Conservation (phyloP, 2,888 invertebrate species). For the Bombylius major region DNA sequence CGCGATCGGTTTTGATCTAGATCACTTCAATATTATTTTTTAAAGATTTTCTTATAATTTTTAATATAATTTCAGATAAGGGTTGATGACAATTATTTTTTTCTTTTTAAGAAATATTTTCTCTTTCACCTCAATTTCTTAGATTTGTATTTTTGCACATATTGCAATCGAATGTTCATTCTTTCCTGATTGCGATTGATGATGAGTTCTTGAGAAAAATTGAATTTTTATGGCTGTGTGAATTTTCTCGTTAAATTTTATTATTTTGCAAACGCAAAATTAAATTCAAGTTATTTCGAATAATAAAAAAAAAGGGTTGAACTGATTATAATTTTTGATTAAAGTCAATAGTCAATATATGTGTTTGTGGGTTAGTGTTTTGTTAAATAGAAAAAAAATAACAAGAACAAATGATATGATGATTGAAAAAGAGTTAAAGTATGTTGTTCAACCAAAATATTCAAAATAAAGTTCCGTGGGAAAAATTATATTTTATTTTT, state of each 20-base stretch:
- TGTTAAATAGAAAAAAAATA: too few relatives aligned
- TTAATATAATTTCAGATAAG: background rate
- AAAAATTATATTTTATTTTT: too few relatives aligned
- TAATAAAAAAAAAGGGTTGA: background rate
- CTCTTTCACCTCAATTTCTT: too few relatives aligned
- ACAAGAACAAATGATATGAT: too few relatives aligned
- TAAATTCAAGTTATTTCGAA: background rate
- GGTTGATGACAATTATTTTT: constrained; percentile 3
- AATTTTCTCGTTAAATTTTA: constrained; percentile 15
- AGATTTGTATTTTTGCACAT: background rate
- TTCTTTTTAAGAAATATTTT: background rate
- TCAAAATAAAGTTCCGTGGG: too few relatives aligned
- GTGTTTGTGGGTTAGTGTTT: too few relatives aligned
- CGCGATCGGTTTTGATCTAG: constrained; percentile 8
- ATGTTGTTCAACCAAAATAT: too few relatives aligned
- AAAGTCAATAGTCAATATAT: background rate
- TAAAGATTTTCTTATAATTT: too few relatives aligned
- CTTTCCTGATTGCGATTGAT: constrained; percentile 9
- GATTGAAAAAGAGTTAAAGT: too few relatives aligned
- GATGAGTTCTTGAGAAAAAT: constrained; percentile 2
- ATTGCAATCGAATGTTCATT: too few relatives aligned
- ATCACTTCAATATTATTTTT: background rate
- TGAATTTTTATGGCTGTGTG: constrained; percentile 14
- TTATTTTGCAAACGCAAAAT: constrained; percentile 5
- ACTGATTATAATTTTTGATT: background rate